Evolutionary conservation across 1,140 invertebrate species (phyloP).

Genomic region (Musca domestica): DNA sequence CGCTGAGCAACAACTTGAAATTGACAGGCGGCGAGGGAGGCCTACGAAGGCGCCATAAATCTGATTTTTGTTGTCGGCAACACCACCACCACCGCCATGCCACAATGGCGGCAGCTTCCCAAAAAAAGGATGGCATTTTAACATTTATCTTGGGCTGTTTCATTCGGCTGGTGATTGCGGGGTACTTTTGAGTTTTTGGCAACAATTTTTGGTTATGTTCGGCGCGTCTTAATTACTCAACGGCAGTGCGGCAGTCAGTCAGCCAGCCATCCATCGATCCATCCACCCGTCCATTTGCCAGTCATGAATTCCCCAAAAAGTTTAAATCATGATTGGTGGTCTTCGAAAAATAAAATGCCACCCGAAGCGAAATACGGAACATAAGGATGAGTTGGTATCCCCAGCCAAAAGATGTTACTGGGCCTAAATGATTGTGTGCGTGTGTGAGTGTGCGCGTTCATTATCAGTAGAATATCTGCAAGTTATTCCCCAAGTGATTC

Average conservation of each 20-base stretch:
- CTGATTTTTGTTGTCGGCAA: not conserved
- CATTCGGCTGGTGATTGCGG: too few species aligned
- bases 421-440: not conserved
- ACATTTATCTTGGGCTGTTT: not conserved
- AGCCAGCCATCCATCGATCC: too few species aligned
- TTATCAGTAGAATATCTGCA: conserved; percentile 11
- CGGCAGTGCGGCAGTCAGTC: too few species aligned
- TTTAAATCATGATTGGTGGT: not conserved
- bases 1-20: too few species aligned
- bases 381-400: not conserved
- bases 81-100: not conserved
- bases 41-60: conserved; percentile 11
- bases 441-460: not conserved
- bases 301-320: not conserved
- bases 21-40: not conserved
- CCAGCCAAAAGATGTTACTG: not conserved
- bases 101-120: not conserved
- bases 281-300: too few species aligned
- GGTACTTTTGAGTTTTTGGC: not conserved
- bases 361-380: conserved; percentile 14
- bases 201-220: conserved; percentile 1
- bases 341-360: not conserved
- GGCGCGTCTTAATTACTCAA: conserved; percentile 15
- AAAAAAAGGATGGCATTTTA: conserved; percentile 12
- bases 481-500: conserved; percentile 4